A percentile compares a stretch with the other conserved stretches of the same genome.
These are phyloP conservation scores for Geodia barretti DNA, from an alignment of 37 sponge, comb jelly and placozoan species.

Conservation along the genomic window DNA sequence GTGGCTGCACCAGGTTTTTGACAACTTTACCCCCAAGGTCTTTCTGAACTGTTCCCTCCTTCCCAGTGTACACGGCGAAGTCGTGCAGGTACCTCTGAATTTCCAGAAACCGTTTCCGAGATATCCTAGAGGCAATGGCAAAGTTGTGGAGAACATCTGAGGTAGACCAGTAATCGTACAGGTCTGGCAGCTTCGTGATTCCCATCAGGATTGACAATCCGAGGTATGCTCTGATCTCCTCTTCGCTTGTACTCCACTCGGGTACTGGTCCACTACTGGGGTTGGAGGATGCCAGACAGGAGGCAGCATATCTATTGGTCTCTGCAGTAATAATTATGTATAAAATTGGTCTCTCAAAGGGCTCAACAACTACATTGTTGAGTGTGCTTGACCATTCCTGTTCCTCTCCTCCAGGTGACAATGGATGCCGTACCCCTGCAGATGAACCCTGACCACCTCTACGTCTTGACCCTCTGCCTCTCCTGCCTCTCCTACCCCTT, in stretches of 20 bases:
- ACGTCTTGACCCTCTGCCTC: neutral
- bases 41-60: conserved; percentile 8
- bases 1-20: neutral
- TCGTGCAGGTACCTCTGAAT: neutral
- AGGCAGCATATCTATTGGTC: conserved; percentile 17
- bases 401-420: neutral
- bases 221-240: conserved; percentile 30
- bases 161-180: conserved; percentile 25
- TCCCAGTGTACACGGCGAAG: conserved; percentile 33
- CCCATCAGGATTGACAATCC: conserved; percentile 38
- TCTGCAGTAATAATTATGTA: conserved; percentile 2
- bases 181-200: conserved; percentile 7
- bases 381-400: neutral
- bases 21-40: conserved; percentile 37
- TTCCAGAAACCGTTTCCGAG: conserved; percentile 25
- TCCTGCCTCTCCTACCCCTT: neutral
- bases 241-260: neutral
- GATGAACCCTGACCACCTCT: neutral
- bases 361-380: neutral
- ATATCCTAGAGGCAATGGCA: conserved; percentile 19
- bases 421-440: neutral
- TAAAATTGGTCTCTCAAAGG: neutral
- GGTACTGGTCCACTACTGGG: neutral
- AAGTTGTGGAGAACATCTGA: neutral
- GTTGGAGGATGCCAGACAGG: conserved; percentile 1